Evolutionary conservation across 2,113 vertebrate species (phyloP).

Genomic region (Calonectris borealis): DNA sequence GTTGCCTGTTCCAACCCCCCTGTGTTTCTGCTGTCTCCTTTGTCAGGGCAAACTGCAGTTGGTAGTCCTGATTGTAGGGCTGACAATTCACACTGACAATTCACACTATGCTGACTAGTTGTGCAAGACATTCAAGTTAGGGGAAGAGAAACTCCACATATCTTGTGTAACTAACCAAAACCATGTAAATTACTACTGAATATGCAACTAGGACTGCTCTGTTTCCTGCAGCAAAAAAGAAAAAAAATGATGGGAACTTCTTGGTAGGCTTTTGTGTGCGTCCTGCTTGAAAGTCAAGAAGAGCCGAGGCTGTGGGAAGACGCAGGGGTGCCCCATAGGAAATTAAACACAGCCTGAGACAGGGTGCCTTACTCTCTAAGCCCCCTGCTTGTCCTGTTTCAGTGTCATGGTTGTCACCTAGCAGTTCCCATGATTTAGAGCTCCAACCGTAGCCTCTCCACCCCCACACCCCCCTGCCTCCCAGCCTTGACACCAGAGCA

Average conservation of each 20-base stretch:
- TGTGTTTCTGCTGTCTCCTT: conserved; percentile 34
- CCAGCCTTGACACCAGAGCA: not conserved
- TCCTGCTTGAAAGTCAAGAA: not conserved
- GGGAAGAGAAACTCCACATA: conserved; percentile 56
- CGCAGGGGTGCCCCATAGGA: not conserved
- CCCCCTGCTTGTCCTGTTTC: not conserved
- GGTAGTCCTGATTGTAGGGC: conserved; percentile 48
- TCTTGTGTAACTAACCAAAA: conserved; percentile 65
- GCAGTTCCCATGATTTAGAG: not conserved
- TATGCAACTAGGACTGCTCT: conserved; percentile 55
- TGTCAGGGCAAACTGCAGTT: conserved; percentile 42
- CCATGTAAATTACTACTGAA: conserved; percentile 68
- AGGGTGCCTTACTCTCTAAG: not conserved
- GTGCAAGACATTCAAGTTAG: conserved; percentile 56
- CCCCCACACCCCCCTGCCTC: not conserved
- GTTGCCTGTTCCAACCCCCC: conserved; percentile 18
- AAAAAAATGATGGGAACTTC: not conserved
- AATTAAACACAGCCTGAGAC: not conserved
- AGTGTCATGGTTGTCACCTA: not conserved
- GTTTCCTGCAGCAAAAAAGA: conserved; percentile 15
- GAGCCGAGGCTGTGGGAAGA: not conserved
- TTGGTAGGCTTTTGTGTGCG: not conserved
- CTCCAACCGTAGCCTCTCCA: not conserved
- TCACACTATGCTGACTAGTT: conserved; percentile 55
- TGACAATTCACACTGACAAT: conserved; percentile 52